Evolutionary conservation across 1,140 invertebrate species (phyloP).

Genomic region (Magallana angulata): DNA sequence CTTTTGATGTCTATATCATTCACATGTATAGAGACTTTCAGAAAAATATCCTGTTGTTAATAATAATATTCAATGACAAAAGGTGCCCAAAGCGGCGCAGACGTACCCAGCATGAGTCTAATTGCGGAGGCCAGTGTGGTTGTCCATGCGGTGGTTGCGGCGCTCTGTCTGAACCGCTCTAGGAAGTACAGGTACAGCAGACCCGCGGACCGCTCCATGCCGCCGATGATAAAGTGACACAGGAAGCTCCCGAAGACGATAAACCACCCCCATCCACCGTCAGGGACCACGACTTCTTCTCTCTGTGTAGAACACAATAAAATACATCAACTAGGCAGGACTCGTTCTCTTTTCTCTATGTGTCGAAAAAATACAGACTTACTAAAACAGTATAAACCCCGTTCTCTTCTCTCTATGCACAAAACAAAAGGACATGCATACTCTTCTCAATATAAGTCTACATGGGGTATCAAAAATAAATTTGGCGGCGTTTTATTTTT

Average conservation of each 20-base stretch:
- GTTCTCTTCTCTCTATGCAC: too few species aligned
- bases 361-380: too few species aligned
- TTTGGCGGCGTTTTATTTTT: too few species aligned
- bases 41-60: too few species aligned
- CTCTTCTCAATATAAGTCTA: too few species aligned
- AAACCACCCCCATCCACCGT: slow-evolving; percentile 54
- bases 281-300: slow-evolving; percentile 30
- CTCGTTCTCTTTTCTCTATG: too few species aligned
- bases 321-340: neutral
- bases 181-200: slow-evolving; percentile 67
- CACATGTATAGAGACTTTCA: too few species aligned
- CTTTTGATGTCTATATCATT: too few species aligned
- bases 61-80: too few species aligned
- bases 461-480: too few species aligned
- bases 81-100: neutral
- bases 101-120: slow-evolving; percentile 61
- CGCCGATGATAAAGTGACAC: slow-evolving; percentile 61
- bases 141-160: slow-evolving; percentile 71
- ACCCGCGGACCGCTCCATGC: slow-evolving; percentile 69
- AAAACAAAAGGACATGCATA: too few species aligned
- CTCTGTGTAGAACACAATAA: neutral
- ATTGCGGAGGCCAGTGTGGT: slow-evolving; percentile 64
- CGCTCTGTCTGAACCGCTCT: slow-evolving; percentile 60
- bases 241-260: slow-evolving; percentile 49
- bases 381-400: too few species aligned